Percentiles rank a stretch among this genome's conserved stretches.
phyloP scores from a whole-genome alignment of 2,113 vertebrate species.

The Tricholaema leucomelas region DNA sequence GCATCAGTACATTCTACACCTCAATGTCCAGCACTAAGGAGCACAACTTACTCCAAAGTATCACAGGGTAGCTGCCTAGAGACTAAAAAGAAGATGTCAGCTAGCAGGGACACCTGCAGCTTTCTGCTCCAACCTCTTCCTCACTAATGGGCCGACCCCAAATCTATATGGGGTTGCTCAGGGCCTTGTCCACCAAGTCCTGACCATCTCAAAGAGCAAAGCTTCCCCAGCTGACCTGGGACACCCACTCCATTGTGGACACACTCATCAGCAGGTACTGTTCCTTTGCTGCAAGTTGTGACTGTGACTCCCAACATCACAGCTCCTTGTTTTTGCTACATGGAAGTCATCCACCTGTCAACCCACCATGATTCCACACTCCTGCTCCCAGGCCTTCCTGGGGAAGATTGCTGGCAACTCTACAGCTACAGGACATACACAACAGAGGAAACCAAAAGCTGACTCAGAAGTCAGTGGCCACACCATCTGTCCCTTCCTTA shows the following conservation, averaged over 20 bases:
- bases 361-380: not conserved
- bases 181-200: not conserved
- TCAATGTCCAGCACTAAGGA: not conserved
- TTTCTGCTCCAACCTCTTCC: not conserved
- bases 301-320: fast-evolving
- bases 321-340: not conserved
- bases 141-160: not conserved
- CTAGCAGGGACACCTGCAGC: not conserved
- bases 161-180: not conserved
- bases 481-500: not conserved
- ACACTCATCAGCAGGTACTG: not conserved
- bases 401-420: not conserved
- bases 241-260: not conserved
- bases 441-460: not conserved
- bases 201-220: not conserved
- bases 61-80: not conserved
- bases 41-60: not conserved
- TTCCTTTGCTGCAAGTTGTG: not conserved
- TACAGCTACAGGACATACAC: not conserved
- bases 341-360: not conserved
- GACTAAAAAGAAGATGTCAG: not conserved
- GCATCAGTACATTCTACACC: not conserved
- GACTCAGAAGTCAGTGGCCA: not conserved
- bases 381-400: not conserved
- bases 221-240: not conserved